Evolutionary conservation across 64 coral and sea anemone genomes (phyloP), one percentile per base, ranked within the genome.

Genomic region (Stichodactyla helianthus): DNA sequence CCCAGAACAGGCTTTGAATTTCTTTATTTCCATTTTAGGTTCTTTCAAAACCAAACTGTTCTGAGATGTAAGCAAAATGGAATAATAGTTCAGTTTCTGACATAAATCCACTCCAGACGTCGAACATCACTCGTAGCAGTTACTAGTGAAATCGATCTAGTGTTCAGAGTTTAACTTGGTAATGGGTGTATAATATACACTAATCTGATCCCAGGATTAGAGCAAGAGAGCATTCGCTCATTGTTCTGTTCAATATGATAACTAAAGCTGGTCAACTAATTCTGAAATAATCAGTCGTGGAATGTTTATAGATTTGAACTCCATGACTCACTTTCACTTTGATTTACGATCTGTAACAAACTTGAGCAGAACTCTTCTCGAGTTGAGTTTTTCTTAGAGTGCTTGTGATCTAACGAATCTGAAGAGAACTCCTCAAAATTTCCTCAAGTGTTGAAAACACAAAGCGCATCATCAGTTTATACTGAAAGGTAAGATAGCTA

Each of bases 261-360:
- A 74, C 68, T 23, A 74, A 74, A 74, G 68, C 68, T 74, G 68
- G 10, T 23, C 26, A 28, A 27, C 23, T 65, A 58, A 58, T 58
- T 58, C 55, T 58, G 2, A 44, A 44, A 59, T 65, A 74, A 74
- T n/a, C n/a, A 74, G 68, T 31, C 68, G 7, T 74, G 68, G 68
- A 74, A 74, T 74, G 68, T 12, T 74, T 74, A 74, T 74, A 74
- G 68, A 74, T 74, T 74, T 74, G 68, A 74, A 74, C 68, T 74
- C 63, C 7, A 7, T n/a, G 22, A 18, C 62, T 65, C 19, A 65
- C 14, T n/a, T 65, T 65, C 22, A 6, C 7, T 65, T 65, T 65
- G 62, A 65, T 65, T 65, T 65, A 65, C 22, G 19, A 65, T n/a
- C 8, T 17, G 18, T n/a, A 9, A 20, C 18, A 6, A 17, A n/a